Base-by-base conservation (phyloP, 2,113 vertebrate genomes). In the Lepisosteus osseus region DNA sequence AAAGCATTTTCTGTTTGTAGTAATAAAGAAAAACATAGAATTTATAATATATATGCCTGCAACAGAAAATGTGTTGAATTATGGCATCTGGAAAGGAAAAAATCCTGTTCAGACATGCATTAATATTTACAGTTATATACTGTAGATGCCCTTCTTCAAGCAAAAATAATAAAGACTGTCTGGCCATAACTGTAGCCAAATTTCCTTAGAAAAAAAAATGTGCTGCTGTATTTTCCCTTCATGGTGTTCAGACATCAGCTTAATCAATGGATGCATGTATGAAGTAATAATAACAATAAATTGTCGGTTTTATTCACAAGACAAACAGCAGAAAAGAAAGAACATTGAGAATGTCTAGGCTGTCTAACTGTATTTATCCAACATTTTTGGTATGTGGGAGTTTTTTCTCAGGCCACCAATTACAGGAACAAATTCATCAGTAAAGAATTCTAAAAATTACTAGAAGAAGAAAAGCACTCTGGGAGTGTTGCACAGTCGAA, bases 381-480 rank as follows among this genome's bases (percentile, higher is more conserved):
- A 74, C 77, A 42, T 67, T 64, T 77, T 14, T 57, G 78, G 81
- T 77, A 81, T 85, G 84, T 85, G 81, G 78, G 84, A 82, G 71
- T 80, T 85, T 82, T 55, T 78, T 80, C 74, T 75, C 54, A 9
- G 72, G 74, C 77, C 84, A 80, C 79, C 75, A 80, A 80, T 80
- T 80, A 80, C 82, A 86, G 78, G 72, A 84, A 87, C 77, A 80
- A 77, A 81, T 87, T 88, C 77, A 86, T 84, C 78, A 76, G 68
- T 65, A 15, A 83, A 76, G 75, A 84, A 84, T 86, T 82, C 29
- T 1, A 67, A 66, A 65, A 73, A 78, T 69, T 12, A 70, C 74
- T 65, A 69, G 40, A 63, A 29, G 1, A 29, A 67, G 54, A 43
- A 13, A 54, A 12, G 69, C 5, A 41, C 47, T 3, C 47, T 51